Base-by-base conservation (phyloP, 2,113 vertebrate genomes). In the Pithys albifrons region DNA sequence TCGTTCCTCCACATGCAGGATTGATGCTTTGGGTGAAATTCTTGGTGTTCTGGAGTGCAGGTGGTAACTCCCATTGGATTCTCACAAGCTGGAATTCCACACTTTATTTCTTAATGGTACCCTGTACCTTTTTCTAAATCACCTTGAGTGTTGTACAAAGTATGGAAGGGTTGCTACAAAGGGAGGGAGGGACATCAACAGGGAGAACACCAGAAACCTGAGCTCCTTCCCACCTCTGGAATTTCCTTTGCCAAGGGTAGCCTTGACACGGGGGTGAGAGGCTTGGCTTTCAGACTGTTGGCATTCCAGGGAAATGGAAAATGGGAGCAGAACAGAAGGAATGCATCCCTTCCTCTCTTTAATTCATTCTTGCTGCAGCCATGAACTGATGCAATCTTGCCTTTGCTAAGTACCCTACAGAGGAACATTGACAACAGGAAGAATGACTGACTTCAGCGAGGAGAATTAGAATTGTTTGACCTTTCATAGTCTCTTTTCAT, bases 401-500 rank as follows among this genome's bases (percentile, higher is more conserved):
- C 58, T 73, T 35, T 82, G 22, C 81, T 73, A 10, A 89, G 74
- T 14, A 22, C 87, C 43, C 89, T 46, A 22, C 87, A 49, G 66
- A 78, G 85, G 79, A 75, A 66, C 77, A 35, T 2, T 79, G 85
- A 54, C 78, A 76, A 25, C 78, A 66, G 57, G 37, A 85, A 55
- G 87, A 88, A 94, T 85, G 49, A 82, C n/a, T 79, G 54, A 94
- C 74, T 85, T 95, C 73, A 66, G 62, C 49, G 89, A 75, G 62
- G 58, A 89, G 91, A 85, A 85, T 95, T 89, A 94, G 31, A 95
- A 89, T 89, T 88, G 81, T 85, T 92, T 92, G 89, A 95, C 83
- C 89, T 93, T 92, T 95, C 91, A 52, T n/a, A 77, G 91, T 87
- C 43, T 93, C 91, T 93, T 97, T 95, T 91, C 89, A 95, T 91